Evolutionary conservation across 2,113 vertebrate species (phyloP).

Genomic region (Neoarius graeffei): DNA sequence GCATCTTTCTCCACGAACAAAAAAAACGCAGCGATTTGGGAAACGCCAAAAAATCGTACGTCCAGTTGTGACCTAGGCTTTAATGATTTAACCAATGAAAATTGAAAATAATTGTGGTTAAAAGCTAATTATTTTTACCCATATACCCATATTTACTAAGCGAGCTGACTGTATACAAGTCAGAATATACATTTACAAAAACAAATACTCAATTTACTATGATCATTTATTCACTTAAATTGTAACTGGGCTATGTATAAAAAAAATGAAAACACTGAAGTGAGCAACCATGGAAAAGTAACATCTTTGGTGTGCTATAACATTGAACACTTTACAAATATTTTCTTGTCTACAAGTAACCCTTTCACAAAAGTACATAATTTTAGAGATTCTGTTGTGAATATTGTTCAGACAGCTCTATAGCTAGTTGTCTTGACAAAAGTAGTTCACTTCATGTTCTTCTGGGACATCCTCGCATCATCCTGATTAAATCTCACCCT

Average conservation of each 20-base stretch:
- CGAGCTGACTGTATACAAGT: background rate
- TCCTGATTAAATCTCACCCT: slow-evolving; percentile 65
- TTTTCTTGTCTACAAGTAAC: background rate
- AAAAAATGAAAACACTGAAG: slow-evolving; percentile 7
- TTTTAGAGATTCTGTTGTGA: background rate
- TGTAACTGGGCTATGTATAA: background rate
- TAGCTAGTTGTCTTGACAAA: background rate
- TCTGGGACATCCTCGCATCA: background rate
- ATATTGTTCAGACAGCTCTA: background rate
- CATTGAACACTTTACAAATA: background rate
- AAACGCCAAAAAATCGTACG: no score
- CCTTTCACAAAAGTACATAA: background rate
- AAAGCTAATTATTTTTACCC: background rate
- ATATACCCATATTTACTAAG: background rate
- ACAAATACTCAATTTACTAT: background rate
- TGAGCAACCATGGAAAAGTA: background rate
- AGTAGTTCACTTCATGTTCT: background rate
- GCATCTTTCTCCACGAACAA: no score
- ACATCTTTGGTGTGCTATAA: slow-evolving; percentile 23
- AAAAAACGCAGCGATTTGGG: no score
- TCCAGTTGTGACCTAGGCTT: no score
- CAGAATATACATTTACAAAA: background rate
- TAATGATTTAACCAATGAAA: background rate
- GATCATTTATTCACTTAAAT: background rate
- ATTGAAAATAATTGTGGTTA: background rate